These are phyloP conservation scores for Brachionus asplanchnoidis DNA, from an alignment of 1,140 invertebrate species.

Conservation along the genomic window DNA sequence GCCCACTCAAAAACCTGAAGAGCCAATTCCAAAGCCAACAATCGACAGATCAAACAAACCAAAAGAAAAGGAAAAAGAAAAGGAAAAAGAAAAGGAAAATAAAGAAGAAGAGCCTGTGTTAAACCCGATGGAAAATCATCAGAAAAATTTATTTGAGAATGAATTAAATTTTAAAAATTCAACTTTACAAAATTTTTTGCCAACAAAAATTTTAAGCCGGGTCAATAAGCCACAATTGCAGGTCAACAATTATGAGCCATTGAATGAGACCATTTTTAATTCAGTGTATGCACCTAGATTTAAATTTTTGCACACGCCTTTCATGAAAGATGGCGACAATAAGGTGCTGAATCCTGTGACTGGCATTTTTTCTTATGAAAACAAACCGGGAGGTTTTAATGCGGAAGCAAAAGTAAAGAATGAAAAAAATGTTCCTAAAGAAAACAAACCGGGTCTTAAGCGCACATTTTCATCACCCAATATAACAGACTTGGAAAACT, in stretches of 20 bases:
- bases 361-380: constrained; percentile 13
- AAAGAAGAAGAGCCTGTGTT: no score
- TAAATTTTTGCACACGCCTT: background rate
- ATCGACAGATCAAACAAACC: constrained; percentile 12
- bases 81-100: background rate
- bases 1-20: background rate
- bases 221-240: background rate
- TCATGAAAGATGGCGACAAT: constrained; percentile 3
- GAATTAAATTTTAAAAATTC: background rate
- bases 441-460: background rate
- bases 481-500: background rate
- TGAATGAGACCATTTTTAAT: constrained; percentile 12
- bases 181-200: background rate
- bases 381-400: background rate
- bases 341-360: constrained; percentile 22
- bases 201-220: background rate
- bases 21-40: background rate
- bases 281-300: background rate
- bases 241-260: background rate
- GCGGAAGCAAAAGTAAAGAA: background rate
- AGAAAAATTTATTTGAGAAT: background rate
- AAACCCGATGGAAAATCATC: background rate
- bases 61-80: background rate
- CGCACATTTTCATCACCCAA: constrained; percentile 36
- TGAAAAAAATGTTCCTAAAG: background rate